Percentiles rank a stretch among this genome's conserved stretches.
phyloP scores from a whole-genome alignment of 1,140 invertebrate genomes.

The Mercenaria mercenaria region DNA sequence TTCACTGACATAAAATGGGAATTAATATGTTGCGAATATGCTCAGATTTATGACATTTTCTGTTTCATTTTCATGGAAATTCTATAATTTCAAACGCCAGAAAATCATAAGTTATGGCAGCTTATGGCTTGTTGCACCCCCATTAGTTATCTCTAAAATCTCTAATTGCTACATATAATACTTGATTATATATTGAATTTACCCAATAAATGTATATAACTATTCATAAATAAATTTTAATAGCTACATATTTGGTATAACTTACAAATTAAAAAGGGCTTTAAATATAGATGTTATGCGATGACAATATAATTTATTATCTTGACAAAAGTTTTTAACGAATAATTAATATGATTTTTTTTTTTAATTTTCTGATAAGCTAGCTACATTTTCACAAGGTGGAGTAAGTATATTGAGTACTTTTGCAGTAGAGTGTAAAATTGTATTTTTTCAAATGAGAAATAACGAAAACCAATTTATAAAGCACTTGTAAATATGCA shows the following conservation, averaged over 20 bases:
- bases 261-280: neutral
- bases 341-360: no score
- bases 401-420: no score
- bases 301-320: no score
- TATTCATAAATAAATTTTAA: neutral
- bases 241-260: neutral
- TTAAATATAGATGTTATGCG: no score
- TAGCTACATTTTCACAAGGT: no score
- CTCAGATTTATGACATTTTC: neutral
- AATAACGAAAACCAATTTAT: no score
- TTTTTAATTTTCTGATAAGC: no score
- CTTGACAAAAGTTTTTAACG: no score
- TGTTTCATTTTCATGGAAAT: conserved; percentile 31
- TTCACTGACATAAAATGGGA: neutral
- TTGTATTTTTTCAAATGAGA: no score
- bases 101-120: neutral
- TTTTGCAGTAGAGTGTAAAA: no score
- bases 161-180: neutral
- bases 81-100: conserved; percentile 42
- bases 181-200: neutral
- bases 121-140: neutral
- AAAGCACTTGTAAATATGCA: no score
- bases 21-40: neutral
- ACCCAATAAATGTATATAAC: neutral
- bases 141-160: conserved; percentile 22